phyloP scores from a whole-genome alignment of 2,888 invertebrate species.

The Pycnomerus fuliginosus region DNA sequence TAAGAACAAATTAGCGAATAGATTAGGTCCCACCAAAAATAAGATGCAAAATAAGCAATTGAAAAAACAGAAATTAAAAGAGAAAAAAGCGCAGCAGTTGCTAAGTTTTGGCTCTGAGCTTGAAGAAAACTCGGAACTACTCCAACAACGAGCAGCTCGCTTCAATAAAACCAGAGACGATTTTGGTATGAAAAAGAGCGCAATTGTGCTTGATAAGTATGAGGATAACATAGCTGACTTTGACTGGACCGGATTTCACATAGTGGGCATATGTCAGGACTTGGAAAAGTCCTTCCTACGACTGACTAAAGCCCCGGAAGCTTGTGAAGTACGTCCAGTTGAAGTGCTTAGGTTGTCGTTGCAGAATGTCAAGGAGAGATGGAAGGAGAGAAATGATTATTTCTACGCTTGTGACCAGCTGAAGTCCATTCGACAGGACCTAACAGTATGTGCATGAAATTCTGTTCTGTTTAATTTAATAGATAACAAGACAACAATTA shows the following conservation, averaged over 20 bases:
- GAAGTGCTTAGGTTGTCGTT: constrained; percentile 82
- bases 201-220: constrained; percentile 37
- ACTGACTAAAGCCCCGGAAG: constrained; percentile 92
- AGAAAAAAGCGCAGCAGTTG: constrained; percentile 64
- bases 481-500: too few relatives aligned
- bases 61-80: constrained; percentile 57
- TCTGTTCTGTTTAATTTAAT: too few relatives aligned
- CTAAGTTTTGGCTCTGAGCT: constrained; percentile 63
- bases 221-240: constrained; percentile 69
- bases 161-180: constrained; percentile 62
- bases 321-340: constrained; percentile 88
- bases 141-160: constrained; percentile 87
- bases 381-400: constrained; percentile 91
- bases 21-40: constrained; percentile 56
- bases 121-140: constrained; percentile 73
- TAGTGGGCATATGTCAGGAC: constrained; percentile 92
- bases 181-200: constrained; percentile 13
- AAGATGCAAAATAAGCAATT: constrained; percentile 51
- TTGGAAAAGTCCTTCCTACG: constrained; percentile 96
- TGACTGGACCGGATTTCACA: constrained; percentile 84
- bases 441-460: constrained; percentile 78
- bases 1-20: constrained; percentile 60
- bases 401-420: constrained; percentile 97
- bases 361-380: constrained; percentile 86
- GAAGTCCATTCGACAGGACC: constrained; percentile 97